A percentile compares a stretch with the other conserved stretches of the same genome.
Evolutionary conservation across 2,888 invertebrate genomes (phyloP).

Genomic region (Marronus borbonicus): DNA sequence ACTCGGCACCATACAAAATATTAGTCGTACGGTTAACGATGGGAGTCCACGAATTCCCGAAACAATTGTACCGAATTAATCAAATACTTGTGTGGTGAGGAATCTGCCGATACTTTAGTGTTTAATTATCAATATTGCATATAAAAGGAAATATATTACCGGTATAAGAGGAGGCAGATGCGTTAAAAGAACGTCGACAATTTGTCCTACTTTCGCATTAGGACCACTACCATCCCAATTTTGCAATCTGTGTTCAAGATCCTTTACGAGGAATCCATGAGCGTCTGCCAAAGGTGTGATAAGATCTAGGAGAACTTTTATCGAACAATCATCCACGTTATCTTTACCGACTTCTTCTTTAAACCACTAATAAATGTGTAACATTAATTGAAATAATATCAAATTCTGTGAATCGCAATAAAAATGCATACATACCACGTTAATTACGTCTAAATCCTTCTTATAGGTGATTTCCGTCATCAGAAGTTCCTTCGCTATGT

Average conservation of each 20-base stretch:
- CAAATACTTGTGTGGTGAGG: no score
- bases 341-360: constrained; percentile 76
- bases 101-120: no score
- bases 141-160: constrained; percentile 63
- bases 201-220: constrained; percentile 73
- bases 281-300: constrained; percentile 86
- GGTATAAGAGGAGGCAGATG: constrained; percentile 78
- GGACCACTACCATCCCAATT: constrained; percentile 80
- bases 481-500: constrained; percentile 91
- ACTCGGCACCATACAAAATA: no score
- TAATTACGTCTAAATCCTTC: constrained; percentile 93
- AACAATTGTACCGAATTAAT: no score
- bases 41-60: no score
- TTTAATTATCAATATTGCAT: constrained; percentile 12
- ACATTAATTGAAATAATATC: not conserved
- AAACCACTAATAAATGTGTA: constrained; percentile 77
- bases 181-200: constrained; percentile 84
- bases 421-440: constrained; percentile 75
- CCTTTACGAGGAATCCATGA: constrained; percentile 85
- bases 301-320: constrained; percentile 71
- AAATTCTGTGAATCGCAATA: no score
- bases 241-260: constrained; percentile 82
- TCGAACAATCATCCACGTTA: constrained; percentile 76
- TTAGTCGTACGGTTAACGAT: no score
- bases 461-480: constrained; percentile 98